phyloP scores from a whole-genome alignment of 1,140 invertebrate genomes.

The Spodoptera litura region DNA sequence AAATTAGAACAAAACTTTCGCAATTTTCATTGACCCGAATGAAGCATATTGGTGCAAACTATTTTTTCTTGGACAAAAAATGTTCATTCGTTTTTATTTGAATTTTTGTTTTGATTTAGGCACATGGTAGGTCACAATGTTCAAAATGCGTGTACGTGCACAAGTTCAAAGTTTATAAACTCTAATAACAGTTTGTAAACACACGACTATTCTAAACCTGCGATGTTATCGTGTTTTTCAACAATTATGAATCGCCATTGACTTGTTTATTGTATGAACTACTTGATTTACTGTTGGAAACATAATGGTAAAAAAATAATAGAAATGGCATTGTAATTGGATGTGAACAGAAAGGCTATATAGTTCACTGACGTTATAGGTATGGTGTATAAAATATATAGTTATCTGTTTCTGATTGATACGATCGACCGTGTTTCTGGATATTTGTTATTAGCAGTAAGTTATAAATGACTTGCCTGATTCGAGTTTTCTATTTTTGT shows the following conservation, averaged over 20 bases:
- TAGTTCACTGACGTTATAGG: too few relatives aligned
- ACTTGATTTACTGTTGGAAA: not conserved
- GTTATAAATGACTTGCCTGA: too few relatives aligned
- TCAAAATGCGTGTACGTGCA: slow-evolving; percentile 40
- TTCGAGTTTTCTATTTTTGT: not conserved
- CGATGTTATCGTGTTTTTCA: slow-evolving; percentile 70
- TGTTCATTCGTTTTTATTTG: not conserved
- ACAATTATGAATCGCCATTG: slow-evolving; percentile 46
- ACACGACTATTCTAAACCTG: slow-evolving; percentile 58
- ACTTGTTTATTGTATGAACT: slow-evolving; percentile 6
- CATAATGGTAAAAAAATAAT: too few relatives aligned
- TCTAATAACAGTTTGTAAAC: slow-evolving; percentile 64
- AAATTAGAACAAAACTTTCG: slow-evolving; percentile 9
- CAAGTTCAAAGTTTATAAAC: slow-evolving; percentile 65
- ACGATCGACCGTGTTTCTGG: too few relatives aligned
- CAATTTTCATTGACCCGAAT: slow-evolving; percentile 10
- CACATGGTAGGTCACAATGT: slow-evolving; percentile 49
- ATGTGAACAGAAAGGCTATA: too few relatives aligned
- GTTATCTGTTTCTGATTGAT: not conserved
- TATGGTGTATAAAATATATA: not conserved
- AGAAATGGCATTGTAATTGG: too few relatives aligned
- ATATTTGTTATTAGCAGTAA: too few relatives aligned
- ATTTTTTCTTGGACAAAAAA: slow-evolving; percentile 11
- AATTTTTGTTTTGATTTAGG: slow-evolving; percentile 16
- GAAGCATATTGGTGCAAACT: not conserved